Evolutionary conservation across 2,888 invertebrate genomes (phyloP).

Genomic region (Steinernema carpocapsae): DNA sequence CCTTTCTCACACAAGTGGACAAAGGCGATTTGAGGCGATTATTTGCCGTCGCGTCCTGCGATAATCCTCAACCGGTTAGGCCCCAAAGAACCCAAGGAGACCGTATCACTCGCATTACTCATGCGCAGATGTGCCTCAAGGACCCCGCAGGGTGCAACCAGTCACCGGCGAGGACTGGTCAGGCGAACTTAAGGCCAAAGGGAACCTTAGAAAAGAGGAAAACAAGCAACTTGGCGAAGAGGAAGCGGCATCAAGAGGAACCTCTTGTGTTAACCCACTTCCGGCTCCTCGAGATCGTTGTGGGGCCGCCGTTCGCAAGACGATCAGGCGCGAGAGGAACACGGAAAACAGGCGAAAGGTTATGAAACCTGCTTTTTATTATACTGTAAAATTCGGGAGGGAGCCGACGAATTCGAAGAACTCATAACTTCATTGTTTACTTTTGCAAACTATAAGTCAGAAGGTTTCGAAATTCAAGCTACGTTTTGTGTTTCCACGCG

Average conservation of each 20-base stretch:
- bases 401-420: too few relatives aligned
- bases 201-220: neutral
- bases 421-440: too few relatives aligned
- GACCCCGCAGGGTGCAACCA: neutral
- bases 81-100: neutral
- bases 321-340: neutral
- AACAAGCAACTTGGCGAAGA: neutral
- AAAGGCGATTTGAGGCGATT: constrained; percentile 32
- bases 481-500: too few relatives aligned
- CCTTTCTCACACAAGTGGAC: constrained; percentile 31
- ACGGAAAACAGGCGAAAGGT: too few relatives aligned
- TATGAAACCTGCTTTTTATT: too few relatives aligned
- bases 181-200: too few relatives aligned
- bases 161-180: too few relatives aligned
- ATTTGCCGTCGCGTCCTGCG: constrained; percentile 31
- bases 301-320: neutral
- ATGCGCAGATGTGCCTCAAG: neutral
- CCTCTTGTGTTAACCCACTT: neutral
- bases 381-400: too few relatives aligned
- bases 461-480: too few relatives aligned
- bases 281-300: neutral
- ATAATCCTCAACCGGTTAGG: constrained; percentile 31
- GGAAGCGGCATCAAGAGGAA: neutral
- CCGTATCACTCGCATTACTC: constrained; percentile 28
- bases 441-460: too few relatives aligned